phyloP scores from a whole-genome alignment of 1,140 invertebrate genomes.

The Pachyrhynchus sulphureomaculatus region DNA sequence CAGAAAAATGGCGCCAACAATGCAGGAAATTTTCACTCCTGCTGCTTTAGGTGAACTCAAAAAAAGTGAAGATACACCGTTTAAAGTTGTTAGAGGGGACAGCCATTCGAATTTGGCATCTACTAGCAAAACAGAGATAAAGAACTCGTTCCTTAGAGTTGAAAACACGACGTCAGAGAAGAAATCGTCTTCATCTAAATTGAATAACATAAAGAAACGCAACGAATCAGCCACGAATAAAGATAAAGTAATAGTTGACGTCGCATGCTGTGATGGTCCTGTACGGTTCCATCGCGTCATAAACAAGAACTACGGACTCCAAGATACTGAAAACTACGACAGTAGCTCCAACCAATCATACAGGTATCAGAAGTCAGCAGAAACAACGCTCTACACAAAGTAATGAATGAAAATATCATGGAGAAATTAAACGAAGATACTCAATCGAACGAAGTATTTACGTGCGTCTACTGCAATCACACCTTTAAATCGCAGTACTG shows the following conservation, averaged over 20 bases:
- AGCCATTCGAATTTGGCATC: conserved; percentile 25
- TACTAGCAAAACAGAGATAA: conserved; percentile 49
- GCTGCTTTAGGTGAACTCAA: conserved; percentile 23
- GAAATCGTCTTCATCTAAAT: conserved; percentile 22
- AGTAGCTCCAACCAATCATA: conserved; percentile 17
- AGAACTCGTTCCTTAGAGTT: conserved; percentile 43
- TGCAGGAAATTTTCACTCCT: conserved; percentile 36
- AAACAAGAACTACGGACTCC: conserved; percentile 69
- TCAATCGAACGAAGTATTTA: conserved; percentile 56
- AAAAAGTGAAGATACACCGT: neutral
- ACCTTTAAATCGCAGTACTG: conserved; percentile 82
- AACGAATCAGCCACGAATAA: conserved; percentile 8
- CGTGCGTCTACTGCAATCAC: conserved; percentile 76
- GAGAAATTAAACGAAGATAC: conserved; percentile 49
- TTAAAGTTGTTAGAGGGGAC: no score
- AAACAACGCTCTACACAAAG: conserved; percentile 53
- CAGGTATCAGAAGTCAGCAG: conserved; percentile 39
- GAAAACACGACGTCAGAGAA: conserved; percentile 41
- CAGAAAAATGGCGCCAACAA: conserved; percentile 44
- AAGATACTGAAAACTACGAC: conserved; percentile 40
- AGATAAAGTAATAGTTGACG: conserved; percentile 68
- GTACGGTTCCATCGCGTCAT: conserved; percentile 78
- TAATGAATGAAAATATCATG: conserved; percentile 53
- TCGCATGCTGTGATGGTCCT: conserved; percentile 85
- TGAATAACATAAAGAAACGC: conserved; percentile 16